Conservation (phyloP, 92 coral and sea anemone genomes). For the Palythoa caribaeorum region DNA sequence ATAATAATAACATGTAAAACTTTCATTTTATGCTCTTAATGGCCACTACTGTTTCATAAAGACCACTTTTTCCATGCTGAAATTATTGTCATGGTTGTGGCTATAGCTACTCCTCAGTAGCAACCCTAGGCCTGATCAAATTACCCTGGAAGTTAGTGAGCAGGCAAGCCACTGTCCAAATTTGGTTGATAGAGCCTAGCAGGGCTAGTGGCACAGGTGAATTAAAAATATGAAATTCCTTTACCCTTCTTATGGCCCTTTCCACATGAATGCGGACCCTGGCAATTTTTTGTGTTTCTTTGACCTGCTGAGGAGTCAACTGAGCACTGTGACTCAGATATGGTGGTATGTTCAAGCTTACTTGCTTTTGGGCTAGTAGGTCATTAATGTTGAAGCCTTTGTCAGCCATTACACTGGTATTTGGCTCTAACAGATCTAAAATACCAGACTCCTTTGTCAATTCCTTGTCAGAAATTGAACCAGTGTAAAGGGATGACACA, state of each 20-base stretch:
- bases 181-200: constrained; percentile 66
- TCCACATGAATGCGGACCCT: constrained; percentile 68
- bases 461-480: constrained; percentile 22
- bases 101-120: not conserved
- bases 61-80: too few relatives aligned
- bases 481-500: not conserved
- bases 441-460: constrained; percentile 11
- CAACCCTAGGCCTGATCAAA: not conserved
- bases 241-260: constrained; percentile 61
- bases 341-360: not conserved
- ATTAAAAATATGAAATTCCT: constrained; percentile 53
- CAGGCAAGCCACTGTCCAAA: constrained; percentile 69
- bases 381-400: not conserved
- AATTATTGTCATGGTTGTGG: too few relatives aligned
- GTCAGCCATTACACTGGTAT: not conserved
- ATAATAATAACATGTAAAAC: too few relatives aligned
- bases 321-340: constrained; percentile 6
- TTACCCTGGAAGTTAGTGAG: constrained; percentile 14
- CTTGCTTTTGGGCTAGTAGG: not conserved
- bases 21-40: too few relatives aligned
- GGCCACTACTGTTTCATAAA: too few relatives aligned
- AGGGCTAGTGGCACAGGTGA: constrained; percentile 62
- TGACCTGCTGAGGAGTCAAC: not conserved
- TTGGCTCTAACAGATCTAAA: not conserved
- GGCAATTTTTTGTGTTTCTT: constrained; percentile 60